phyloP scores from a whole-genome alignment of 1,140 invertebrate genomes.

The Ladona fulva region DNA sequence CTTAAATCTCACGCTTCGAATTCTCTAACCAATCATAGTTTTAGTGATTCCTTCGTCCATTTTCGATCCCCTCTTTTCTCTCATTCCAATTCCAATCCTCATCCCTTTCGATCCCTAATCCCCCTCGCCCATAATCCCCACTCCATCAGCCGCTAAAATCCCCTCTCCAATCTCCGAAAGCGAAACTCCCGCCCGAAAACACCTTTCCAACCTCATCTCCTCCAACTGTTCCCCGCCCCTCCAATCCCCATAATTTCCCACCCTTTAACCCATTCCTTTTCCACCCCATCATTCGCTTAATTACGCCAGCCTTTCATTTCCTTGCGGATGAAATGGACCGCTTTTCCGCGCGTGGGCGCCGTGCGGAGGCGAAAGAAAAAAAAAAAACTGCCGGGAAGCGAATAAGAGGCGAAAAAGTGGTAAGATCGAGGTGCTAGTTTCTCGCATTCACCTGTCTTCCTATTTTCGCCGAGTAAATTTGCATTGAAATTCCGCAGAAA shows the following conservation, averaged over 20 bases:
- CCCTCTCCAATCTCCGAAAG: too few species aligned
- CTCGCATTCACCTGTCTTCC: neutral
- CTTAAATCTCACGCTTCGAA: too few species aligned
- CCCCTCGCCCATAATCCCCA: too few species aligned
- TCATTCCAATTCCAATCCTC: too few species aligned
- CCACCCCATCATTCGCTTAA: neutral
- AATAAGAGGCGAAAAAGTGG: neutral
- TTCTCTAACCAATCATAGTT: too few species aligned
- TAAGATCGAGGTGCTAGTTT: neutral
- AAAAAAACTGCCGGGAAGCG: neutral
- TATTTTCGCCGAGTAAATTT: neutral
- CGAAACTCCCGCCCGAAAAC: too few species aligned
- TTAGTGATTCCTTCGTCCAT: too few species aligned
- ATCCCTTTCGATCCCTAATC: too few species aligned
- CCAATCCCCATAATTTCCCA: neutral
- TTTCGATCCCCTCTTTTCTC: too few species aligned
- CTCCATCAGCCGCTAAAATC: too few species aligned
- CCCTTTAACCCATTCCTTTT: neutral
- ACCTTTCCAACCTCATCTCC: neutral
- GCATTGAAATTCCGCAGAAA: neutral
- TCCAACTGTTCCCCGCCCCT: neutral
- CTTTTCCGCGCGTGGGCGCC: neutral
- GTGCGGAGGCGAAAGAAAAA: too few species aligned
- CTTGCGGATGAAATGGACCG: neutral
- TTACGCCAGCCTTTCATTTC: neutral